phyloP scores from a whole-genome alignment of 2,797 vertebrate species.

The Gambelia wislizenii region DNA sequence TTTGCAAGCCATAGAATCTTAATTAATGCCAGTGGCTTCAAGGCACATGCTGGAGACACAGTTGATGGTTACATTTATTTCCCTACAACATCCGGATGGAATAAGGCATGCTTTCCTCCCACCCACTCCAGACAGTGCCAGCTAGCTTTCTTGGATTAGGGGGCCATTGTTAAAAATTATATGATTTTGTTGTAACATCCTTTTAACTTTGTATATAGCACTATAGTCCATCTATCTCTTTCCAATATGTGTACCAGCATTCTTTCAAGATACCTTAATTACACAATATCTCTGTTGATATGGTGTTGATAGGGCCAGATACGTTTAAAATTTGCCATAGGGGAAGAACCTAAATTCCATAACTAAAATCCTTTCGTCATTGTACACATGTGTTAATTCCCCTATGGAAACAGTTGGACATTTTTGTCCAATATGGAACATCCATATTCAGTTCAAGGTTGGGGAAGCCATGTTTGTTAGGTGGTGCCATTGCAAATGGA shows the following conservation, averaged over 20 bases:
- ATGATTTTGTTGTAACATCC: too few relatives aligned
- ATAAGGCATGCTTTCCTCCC: constrained; percentile 29
- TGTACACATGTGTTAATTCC: too few relatives aligned
- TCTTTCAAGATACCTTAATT: neutral
- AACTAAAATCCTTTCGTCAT: too few relatives aligned
- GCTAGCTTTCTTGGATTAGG: neutral
- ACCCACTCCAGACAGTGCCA: constrained; percentile 4
- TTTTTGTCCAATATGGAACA: too few relatives aligned
- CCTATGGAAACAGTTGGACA: too few relatives aligned
- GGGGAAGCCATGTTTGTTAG: too few relatives aligned
- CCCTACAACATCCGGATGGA: constrained; percentile 63
- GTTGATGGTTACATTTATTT: constrained; percentile 77
- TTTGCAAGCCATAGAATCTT: constrained; percentile 85
- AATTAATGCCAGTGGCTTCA: constrained; percentile 83
- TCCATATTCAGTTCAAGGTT: too few relatives aligned
- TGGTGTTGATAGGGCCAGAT: neutral
- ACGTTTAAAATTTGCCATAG: too few relatives aligned
- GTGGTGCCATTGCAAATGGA: too few relatives aligned
- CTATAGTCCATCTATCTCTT: too few relatives aligned
- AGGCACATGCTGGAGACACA: constrained; percentile 76
- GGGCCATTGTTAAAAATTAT: neutral
- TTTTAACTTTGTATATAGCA: neutral
- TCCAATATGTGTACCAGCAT: neutral
- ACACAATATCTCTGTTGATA: too few relatives aligned
- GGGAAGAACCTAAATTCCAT: neutral